Evolutionary conservation across 2,888 invertebrate species (phyloP), one percentile per base, ranked within the genome.

Genomic region (Patella caerulea): DNA sequence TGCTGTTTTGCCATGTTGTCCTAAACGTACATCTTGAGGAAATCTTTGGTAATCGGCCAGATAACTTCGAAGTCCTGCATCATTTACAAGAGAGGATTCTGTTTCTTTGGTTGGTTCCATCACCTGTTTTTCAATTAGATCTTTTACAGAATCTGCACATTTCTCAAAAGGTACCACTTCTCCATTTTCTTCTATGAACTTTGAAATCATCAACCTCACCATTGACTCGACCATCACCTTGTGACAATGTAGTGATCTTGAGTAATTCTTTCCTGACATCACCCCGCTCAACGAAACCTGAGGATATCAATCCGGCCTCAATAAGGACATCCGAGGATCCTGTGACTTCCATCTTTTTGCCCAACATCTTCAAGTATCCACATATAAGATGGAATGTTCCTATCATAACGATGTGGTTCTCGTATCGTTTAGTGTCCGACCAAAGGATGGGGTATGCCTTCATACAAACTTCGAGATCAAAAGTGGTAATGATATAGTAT

Each of bases 381-480:
- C 34, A 34, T 34, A 34, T 52, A 19, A 77, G 54, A 59, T 83
- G 80, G 72, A 83, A 82, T 17, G 83, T 72, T 7, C 79, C 83
- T 24, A 83, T 80, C 71, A 83, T 19, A 3, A 83, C 69, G 24
- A 82, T 78, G 77, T 81, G 83, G 11, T 77, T 71, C 24, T 77
- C 24, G 76, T 76, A 83, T 59, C 19, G 15, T 9, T 77, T 73
- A n/a, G 81, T 77, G 15, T 34, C 29, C 15, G 75, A 79, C 82
- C 77, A 84, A 9, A 81, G 75, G 24, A 84, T 29, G 14, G 83
- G 84, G 55, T 75, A 79, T 19, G 84, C 83, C 71, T 82, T 82
- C 81, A 84, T 84, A 71, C 83, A 82, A 29, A 84, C 82, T 4
- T 83, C 81, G 9, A 84, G 71, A 71, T 85, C 84, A 78, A 83